phyloP scores from a whole-genome alignment of 2,797 vertebrate genomes.

The Cossypha dichroa region DNA sequence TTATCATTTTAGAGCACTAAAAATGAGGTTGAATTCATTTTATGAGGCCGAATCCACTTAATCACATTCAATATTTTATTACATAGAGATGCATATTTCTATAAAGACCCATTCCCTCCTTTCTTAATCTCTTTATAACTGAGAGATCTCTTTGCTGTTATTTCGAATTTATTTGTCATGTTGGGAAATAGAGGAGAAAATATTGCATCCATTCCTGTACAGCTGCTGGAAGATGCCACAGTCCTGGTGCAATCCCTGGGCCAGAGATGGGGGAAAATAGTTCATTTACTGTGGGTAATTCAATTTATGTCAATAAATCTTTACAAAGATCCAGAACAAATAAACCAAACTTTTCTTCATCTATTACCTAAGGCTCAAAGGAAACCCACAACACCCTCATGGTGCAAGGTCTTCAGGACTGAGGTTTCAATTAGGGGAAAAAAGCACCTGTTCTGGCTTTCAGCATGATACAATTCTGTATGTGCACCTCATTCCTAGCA shows the following conservation, averaged over 20 bases:
- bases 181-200: neutral
- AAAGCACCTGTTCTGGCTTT: neutral
- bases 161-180: neutral
- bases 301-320: neutral
- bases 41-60: neutral
- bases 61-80: neutral
- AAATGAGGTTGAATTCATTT: neutral
- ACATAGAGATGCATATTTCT: neutral
- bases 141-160: neutral
- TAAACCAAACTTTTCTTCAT: neutral
- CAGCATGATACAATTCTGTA: neutral
- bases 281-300: neutral
- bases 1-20: neutral
- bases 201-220: neutral
- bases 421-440: neutral
- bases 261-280: neutral
- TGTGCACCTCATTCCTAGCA: neutral
- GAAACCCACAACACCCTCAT: fast-evolving
- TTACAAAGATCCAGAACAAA: neutral
- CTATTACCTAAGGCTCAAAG: neutral
- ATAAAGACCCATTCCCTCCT: neutral
- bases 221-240: neutral
- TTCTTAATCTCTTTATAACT: neutral
- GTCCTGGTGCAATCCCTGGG: neutral
- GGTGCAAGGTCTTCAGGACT: neutral